Evolutionary conservation across 1,140 invertebrate species (phyloP).

Genomic region (Amyelois transitella): DNA sequence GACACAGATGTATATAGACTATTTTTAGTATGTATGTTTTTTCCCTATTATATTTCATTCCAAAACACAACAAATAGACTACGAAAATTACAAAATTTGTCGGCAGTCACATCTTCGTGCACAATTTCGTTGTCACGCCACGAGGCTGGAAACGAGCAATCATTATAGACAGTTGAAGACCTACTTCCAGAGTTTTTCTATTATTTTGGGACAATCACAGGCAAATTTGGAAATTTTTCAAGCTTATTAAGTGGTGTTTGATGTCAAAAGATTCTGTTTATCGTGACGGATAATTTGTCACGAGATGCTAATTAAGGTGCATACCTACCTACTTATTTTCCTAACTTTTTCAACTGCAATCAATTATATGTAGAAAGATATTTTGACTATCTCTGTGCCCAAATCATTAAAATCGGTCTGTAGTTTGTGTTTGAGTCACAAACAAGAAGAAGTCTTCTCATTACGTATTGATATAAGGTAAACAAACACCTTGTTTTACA

Average conservation of each 20-base stretch:
- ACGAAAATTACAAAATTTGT: slow-evolving; percentile 6
- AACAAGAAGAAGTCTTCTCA: no score
- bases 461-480: no score
- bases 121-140: slow-evolving; percentile 34
- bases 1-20: no score
- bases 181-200: slow-evolving; percentile 2
- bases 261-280: neutral
- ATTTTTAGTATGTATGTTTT: neutral
- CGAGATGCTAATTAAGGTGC: neutral
- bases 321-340: neutral
- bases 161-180: neutral
- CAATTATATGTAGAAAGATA: no score
- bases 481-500: no score
- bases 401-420: no score
- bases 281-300: neutral
- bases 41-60: neutral
- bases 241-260: neutral
- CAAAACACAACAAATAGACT: neutral
- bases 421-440: no score
- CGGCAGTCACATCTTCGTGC: slow-evolving; percentile 18
- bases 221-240: neutral
- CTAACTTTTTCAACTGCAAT: no score
- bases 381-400: no score
- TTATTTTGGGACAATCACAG: slow-evolving; percentile 4
- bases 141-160: neutral